Evolutionary conservation across 2,113 vertebrate species (phyloP).

Genomic region (Paramormyrops kingsleyae): DNA sequence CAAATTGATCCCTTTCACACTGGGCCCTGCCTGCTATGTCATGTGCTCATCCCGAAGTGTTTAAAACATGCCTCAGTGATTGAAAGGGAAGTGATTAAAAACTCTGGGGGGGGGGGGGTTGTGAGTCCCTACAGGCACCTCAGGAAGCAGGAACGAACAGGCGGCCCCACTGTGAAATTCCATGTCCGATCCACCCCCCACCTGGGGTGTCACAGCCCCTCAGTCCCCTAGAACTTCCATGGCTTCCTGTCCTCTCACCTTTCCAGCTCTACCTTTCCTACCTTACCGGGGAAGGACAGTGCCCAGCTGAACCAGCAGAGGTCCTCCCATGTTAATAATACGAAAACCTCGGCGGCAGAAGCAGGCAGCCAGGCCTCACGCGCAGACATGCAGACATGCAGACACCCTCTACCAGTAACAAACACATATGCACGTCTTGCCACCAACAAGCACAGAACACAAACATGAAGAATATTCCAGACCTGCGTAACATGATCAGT

Average conservation of each 20-base stretch:
- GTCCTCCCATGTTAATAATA: constrained; percentile 53
- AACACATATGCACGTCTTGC: neutral
- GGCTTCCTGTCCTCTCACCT: neutral
- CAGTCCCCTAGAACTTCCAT: neutral
- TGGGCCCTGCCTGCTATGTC: constrained; percentile 31
- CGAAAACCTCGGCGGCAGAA: neutral
- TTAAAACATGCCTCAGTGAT: constrained; percentile 48
- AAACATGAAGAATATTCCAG: neutral
- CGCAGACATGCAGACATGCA: constrained; percentile 5
- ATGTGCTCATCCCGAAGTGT: constrained; percentile 30
- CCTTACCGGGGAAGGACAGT: constrained; percentile 36
- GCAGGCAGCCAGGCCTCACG: neutral
- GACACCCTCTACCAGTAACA: neutral
- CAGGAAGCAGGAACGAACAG: neutral
- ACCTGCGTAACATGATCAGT: neutral
- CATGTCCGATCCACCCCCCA: neutral
- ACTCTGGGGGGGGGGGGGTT: constrained; percentile 37
- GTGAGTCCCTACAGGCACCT: constrained; percentile 40
- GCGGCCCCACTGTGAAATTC: neutral
- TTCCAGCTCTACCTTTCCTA: neutral
- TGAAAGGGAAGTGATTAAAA: constrained; percentile 47
- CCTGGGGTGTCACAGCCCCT: neutral
- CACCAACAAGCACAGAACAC: neutral
- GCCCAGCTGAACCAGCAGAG: constrained; percentile 55
- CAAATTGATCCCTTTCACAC: constrained; percentile 48